Evolutionary conservation across 2,888 invertebrate genomes (phyloP), one percentile per base, ranked within the genome.

Genomic region (Lasius fuliginosus): DNA sequence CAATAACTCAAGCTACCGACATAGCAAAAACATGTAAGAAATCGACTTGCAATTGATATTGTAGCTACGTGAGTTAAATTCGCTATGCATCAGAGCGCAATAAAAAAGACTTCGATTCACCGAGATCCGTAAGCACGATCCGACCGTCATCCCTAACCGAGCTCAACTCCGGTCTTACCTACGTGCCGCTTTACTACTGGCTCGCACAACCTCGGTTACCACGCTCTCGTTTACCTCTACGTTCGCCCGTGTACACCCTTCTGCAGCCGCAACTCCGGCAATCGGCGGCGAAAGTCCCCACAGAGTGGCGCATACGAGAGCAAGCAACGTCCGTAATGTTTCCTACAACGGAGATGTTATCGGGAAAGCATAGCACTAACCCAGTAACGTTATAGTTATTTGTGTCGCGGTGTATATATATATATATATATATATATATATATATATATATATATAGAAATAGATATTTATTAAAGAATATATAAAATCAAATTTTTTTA

Each of bases 161-260:
- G 40, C 68, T 81, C 65, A 23, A 4, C 58, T 64, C 53, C 46
- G 53, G 12, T 77, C 84, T 23, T 82, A 79, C 60, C 83, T 86
- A 85, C 84, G 86, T 88, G 86, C 82, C 84, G 84, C 79, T 88
- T 86, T 88, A 82, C 86, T 76, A 68, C 30, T 75, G 69, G 69
- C 64, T 86, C 58, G 84, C 68, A 5, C 75, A 64, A 77, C 64
- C 64, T 42, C 67, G 65, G 56, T 53, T 56, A 42, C 58, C 33
- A 67, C 68, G 56, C 68, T 69, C 81, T 67, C 49, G 18, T 73
- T 71, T 42, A 76, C 46, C 36, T 76, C 33, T 40, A 15, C 71
- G 18, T 71, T 71, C 9, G 40, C 56, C 60, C 76, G 33, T 65
- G 33, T 53, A 53, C 68, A 76, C 77, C 73, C 71, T 83, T 68